These are phyloP conservation scores for Aphelenchoides fujianensis DNA, from an alignment of 1,140 invertebrate genomes.

Conservation along the genomic window DNA sequence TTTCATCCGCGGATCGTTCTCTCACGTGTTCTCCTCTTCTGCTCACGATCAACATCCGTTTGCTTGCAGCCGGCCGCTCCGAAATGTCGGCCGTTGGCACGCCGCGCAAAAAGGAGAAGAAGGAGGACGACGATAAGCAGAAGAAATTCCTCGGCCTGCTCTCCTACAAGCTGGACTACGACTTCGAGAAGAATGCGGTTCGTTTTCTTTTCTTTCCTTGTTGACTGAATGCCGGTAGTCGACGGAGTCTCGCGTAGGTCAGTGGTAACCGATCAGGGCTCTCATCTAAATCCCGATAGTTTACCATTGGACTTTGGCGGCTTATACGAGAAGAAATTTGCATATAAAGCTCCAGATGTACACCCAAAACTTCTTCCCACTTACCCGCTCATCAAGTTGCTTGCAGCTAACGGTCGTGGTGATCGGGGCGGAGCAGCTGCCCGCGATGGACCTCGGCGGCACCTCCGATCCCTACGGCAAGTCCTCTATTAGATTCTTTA, in stretches of 20 bases:
- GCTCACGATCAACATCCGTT: too few relatives aligned
- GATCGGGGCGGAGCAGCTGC: constrained; percentile 59
- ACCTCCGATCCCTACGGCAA: constrained; percentile 61
- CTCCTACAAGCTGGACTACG: constrained; percentile 79
- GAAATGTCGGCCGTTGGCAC: constrained; percentile 24
- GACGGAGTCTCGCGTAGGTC: too few relatives aligned
- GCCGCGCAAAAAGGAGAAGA: constrained; percentile 29
- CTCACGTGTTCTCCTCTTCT: too few relatives aligned
- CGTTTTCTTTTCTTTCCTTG: too few relatives aligned
- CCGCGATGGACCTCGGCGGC: constrained; percentile 59
- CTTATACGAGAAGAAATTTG: too few relatives aligned
- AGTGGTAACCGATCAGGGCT: too few relatives aligned
- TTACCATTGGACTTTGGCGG: too few relatives aligned
- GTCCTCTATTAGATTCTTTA: too few relatives aligned
- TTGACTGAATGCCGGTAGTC: too few relatives aligned
- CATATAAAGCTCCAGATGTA: too few relatives aligned
- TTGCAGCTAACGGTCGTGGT: constrained; percentile 59
- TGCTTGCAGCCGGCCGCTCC: neutral
- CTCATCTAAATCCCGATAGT: too few relatives aligned
- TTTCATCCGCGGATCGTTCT: too few relatives aligned
- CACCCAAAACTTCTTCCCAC: constrained; percentile 15
- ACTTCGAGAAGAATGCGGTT: constrained; percentile 96
- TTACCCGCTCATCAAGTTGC: neutral
- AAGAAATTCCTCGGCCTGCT: constrained; percentile 61
- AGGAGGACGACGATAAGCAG: constrained; percentile 60